phyloP scores from a whole-genome alignment of 2,113 vertebrate species.

The Cinclus cinclus region DNA sequence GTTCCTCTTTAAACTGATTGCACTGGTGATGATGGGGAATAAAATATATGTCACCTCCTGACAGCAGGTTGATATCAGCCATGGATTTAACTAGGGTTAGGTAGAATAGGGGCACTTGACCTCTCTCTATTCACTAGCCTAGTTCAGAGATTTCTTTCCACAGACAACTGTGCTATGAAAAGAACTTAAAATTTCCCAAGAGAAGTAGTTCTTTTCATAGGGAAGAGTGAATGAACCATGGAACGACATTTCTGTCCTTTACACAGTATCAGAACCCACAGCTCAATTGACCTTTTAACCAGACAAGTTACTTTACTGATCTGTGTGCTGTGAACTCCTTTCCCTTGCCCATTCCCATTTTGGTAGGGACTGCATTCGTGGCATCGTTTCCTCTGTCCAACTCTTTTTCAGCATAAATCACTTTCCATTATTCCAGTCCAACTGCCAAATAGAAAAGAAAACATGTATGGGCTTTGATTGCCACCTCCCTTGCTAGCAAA shows the following conservation, averaged over 20 bases:
- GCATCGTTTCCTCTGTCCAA: not conserved
- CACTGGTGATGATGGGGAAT: not conserved
- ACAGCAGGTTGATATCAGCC: not conserved
- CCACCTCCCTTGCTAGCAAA: not conserved
- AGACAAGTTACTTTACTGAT: not conserved
- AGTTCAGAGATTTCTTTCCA: not conserved
- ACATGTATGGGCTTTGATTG: not conserved
- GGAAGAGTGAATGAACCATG: not conserved
- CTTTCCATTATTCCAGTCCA: constrained; percentile 4
- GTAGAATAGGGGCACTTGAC: not conserved
- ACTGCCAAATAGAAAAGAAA: not conserved
- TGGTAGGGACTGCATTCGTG: accelerated
- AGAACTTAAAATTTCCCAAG: not conserved
- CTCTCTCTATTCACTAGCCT: not conserved
- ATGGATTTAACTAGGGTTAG: not conserved
- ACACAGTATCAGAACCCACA: not conserved
- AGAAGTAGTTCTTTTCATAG: not conserved
- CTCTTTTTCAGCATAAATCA: not conserved
- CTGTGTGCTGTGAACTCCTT: not conserved
- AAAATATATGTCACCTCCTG: not conserved
- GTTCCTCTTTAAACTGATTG: not conserved
- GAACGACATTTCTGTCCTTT: not conserved
- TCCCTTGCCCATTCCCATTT: not conserved
- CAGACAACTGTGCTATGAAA: not conserved
- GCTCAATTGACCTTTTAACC: not conserved